Conservation (phyloP, 1,140 invertebrate genomes). For the Elysia chlorotica region DNA sequence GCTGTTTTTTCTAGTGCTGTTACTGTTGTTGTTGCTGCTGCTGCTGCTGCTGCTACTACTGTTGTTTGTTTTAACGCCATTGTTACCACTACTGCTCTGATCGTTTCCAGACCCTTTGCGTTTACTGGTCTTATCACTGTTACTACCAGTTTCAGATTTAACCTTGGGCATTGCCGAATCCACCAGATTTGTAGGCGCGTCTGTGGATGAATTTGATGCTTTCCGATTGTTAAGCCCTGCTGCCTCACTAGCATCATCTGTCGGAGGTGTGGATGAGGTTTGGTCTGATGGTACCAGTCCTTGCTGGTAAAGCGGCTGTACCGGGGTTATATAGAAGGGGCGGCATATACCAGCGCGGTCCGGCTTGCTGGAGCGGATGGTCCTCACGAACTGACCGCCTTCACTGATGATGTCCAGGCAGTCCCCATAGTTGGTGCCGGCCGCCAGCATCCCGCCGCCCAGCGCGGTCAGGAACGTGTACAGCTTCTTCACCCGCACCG, state of each 20-base stretch:
- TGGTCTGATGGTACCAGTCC: no score
- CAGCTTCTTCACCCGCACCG: conserved; percentile 11
- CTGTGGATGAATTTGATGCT: no score
- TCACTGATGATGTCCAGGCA: conserved; percentile 27
- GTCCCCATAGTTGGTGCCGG: conserved; percentile 28
- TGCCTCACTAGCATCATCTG: no score
- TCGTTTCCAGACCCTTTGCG: no score
- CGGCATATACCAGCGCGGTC: conserved; percentile 21
- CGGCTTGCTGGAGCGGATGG: conserved; percentile 14
- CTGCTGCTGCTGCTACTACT: background rate
- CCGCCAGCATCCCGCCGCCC: conserved; percentile 11
- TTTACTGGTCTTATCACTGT: no score
- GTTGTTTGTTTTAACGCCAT: background rate
- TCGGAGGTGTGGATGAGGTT: no score
- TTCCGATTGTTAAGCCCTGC: no score
- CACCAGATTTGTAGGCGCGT: no score
- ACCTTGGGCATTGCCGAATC: no score
- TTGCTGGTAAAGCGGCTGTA: no score
- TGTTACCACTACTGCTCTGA: no score
- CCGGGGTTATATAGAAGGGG: conserved; percentile 20
- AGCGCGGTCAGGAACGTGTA: conserved; percentile 26
- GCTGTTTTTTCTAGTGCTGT: background rate
- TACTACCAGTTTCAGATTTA: no score
- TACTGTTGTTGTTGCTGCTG: background rate
- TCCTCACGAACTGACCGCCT: conserved; percentile 11